Evolutionary conservation across 2,113 vertebrate species (phyloP).

Genomic region (Oryzias woworae): DNA sequence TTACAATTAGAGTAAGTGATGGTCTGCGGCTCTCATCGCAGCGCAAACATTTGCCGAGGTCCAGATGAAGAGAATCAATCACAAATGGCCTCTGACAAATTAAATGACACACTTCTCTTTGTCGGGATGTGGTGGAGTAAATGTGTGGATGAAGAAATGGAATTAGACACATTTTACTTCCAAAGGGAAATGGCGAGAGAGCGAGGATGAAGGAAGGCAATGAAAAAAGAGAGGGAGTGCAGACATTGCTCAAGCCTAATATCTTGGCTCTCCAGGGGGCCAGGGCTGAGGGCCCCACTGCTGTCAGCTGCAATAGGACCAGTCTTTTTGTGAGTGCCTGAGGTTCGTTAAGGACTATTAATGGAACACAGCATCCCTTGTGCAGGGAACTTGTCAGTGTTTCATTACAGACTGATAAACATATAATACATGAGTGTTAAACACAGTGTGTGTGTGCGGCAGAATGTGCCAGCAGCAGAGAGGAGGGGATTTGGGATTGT

Average conservation of each 20-base stretch:
- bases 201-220: conserved; percentile 8
- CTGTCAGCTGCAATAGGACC: conserved; percentile 73
- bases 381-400: conserved; percentile 72
- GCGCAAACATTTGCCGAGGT: conserved; percentile 67
- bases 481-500: conserved; percentile 60
- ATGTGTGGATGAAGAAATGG: conserved; percentile 58
- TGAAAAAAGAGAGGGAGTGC: conserved; percentile 46
- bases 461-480: conserved; percentile 42
- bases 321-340: conserved; percentile 66
- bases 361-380: conserved; percentile 70
- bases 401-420: conserved; percentile 79
- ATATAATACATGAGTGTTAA: conserved; percentile 73
- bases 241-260: conserved; percentile 72
- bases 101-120: conserved; percentile 56
- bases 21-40: conserved; percentile 53
- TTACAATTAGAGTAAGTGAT: conserved; percentile 52
- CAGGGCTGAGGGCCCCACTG: conserved; percentile 59
- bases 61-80: conserved; percentile 69
- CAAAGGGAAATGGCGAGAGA: conserved; percentile 36
- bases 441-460: conserved; percentile 46
- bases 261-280: conserved; percentile 72
- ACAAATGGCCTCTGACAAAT: conserved; percentile 61
- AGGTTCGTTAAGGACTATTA: conserved; percentile 78
- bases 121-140: conserved; percentile 56
- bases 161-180: conserved; percentile 64